Evolutionary conservation across 2,113 vertebrate species (phyloP).

Genomic region (Nipponia nippon): DNA sequence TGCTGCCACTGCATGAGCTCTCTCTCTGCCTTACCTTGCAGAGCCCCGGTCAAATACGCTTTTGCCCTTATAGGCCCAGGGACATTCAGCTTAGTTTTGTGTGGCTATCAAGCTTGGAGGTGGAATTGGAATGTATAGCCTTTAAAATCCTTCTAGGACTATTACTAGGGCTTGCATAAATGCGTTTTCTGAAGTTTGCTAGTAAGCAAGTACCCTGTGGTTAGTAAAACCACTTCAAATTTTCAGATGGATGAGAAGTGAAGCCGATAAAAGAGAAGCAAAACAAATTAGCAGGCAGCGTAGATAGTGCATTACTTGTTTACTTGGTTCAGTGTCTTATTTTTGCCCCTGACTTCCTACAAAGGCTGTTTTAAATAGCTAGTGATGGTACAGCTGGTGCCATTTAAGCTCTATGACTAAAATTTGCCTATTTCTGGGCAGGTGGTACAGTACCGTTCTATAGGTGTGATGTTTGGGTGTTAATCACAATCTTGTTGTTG

Average conservation of each 20-base stretch:
- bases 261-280: neutral
- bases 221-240: neutral
- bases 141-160: neutral
- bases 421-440: neutral
- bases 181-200: neutral
- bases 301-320: neutral
- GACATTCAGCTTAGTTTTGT: neutral
- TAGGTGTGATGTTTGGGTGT: neutral
- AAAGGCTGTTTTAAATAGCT: neutral
- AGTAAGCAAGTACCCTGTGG: neutral
- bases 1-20: neutral
- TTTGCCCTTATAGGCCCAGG: neutral
- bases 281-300: neutral
- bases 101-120: neutral
- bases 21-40: neutral
- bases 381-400: neutral
- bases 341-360: neutral
- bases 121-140: neutral
- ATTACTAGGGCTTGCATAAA: neutral
- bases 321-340: neutral
- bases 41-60: neutral
- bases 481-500: neutral
- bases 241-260: neutral
- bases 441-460: neutral
- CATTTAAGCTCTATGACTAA: neutral